phyloP scores from a whole-genome alignment of 2,888 invertebrate species.

The Deladenus siricidicola region DNA sequence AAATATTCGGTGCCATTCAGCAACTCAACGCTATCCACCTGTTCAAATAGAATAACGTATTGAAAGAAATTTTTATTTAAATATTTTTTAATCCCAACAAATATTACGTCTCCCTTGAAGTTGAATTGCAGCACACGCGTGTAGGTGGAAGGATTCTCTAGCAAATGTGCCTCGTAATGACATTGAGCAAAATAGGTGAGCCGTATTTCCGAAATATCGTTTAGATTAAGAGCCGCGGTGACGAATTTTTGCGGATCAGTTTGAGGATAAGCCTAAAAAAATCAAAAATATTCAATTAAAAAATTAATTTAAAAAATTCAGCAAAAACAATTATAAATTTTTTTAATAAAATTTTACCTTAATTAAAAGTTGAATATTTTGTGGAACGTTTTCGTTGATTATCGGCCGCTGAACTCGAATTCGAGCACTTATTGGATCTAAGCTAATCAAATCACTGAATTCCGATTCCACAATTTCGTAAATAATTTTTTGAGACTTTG shows the following conservation, averaged over 20 bases:
- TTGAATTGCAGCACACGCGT: slow-evolving; percentile 21
- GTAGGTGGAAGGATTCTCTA: slow-evolving; percentile 23
- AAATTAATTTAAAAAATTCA: background rate
- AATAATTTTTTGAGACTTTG: no score
- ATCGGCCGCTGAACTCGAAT: no score
- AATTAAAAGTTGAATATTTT: no score
- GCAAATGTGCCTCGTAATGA: slow-evolving; percentile 23
- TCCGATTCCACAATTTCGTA: no score
- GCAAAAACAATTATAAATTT: no score
- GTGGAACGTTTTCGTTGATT: no score
- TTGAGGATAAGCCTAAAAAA: slow-evolving; percentile 12
- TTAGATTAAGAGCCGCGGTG: slow-evolving; percentile 16
- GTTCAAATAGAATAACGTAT: background rate
- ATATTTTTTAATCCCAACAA: background rate
- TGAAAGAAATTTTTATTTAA: background rate
- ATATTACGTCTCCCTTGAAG: slow-evolving; percentile 15
- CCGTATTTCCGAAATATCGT: slow-evolving; percentile 23
- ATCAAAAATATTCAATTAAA: background rate
- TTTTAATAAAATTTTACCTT: no score
- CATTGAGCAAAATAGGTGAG: slow-evolving; percentile 33
- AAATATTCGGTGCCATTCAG: slow-evolving; percentile 30
- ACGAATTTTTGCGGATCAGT: slow-evolving; percentile 2
- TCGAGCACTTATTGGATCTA: no score
- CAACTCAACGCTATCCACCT: slow-evolving; percentile 25
- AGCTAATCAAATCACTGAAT: no score